Conservation (phyloP, 2,888 invertebrate genomes). For the Epirrhoe tristata region DNA sequence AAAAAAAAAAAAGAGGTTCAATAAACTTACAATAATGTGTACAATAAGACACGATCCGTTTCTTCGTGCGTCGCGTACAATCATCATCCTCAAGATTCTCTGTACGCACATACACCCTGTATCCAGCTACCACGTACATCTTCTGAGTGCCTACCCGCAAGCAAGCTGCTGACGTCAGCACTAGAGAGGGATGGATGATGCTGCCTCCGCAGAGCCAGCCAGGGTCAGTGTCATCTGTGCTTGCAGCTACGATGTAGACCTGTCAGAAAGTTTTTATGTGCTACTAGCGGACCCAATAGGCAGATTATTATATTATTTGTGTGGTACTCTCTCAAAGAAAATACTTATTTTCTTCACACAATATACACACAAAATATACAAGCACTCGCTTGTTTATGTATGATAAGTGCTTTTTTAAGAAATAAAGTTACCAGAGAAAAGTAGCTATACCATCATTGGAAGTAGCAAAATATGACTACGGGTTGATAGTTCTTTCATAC, state of each 20-base stretch:
- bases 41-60: slow-evolving; percentile 44
- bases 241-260: slow-evolving; percentile 21
- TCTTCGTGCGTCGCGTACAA: slow-evolving; percentile 48
- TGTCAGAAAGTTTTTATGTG: background rate
- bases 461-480: too few relatives aligned
- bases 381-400: too few relatives aligned
- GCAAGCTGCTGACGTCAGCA: slow-evolving; percentile 50
- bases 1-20: too few relatives aligned
- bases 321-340: too few relatives aligned
- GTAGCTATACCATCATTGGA: too few relatives aligned
- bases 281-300: background rate
- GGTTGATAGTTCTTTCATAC: background rate
- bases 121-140: slow-evolving; percentile 52
- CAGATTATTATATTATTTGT: too few relatives aligned
- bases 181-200: slow-evolving; percentile 38
- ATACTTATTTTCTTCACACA: too few relatives aligned
- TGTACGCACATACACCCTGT: slow-evolving; percentile 45
- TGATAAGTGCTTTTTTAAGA: too few relatives aligned
- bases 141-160: background rate
- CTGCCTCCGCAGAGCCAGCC: slow-evolving; percentile 21
- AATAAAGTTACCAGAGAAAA: too few relatives aligned
- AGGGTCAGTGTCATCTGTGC: background rate
- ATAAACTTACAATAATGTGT: slow-evolving; percentile 1
- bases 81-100: slow-evolving; percentile 37
- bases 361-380: too few relatives aligned